Percentiles rank a stretch among this genome's conserved stretches.
Conservation (phyloP, 2,113 vertebrate species). For the Talpa occidentalis region DNA sequence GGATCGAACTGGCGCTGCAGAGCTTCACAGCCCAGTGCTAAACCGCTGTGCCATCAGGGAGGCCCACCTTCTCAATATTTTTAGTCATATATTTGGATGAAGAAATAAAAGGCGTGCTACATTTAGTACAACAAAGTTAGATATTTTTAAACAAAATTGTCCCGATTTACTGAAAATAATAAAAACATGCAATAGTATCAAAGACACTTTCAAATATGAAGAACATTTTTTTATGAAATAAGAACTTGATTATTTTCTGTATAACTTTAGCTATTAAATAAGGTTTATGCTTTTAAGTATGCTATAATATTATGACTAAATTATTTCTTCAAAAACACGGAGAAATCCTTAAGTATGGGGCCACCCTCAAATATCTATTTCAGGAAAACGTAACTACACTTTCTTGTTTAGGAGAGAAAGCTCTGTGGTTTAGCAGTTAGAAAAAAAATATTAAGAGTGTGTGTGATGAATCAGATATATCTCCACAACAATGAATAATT, state of each 20-base stretch:
- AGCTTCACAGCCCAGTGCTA: no score
- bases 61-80: no score
- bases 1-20: no score
- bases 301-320: not conserved
- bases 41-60: no score
- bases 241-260: not conserved
- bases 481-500: not conserved
- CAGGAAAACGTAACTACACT: not conserved
- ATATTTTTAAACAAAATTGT: not conserved
- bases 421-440: not conserved
- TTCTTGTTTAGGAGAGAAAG: not conserved
- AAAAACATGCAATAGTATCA: not conserved
- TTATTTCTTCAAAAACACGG: constrained; percentile 3
- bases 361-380: not conserved
- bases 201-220: not conserved
- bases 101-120: not conserved
- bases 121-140: not conserved
- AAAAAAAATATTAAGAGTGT: not conserved
- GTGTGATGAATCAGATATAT: not conserved
- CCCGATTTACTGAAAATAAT: not conserved
- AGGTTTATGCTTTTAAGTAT: not conserved
- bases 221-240: not conserved
- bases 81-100: not conserved
- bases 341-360: not conserved
- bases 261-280: constrained; percentile 6